These are phyloP conservation scores for Synergus gifuensis DNA, from an alignment of 2,888 invertebrate genomes.

Conservation along the genomic window DNA sequence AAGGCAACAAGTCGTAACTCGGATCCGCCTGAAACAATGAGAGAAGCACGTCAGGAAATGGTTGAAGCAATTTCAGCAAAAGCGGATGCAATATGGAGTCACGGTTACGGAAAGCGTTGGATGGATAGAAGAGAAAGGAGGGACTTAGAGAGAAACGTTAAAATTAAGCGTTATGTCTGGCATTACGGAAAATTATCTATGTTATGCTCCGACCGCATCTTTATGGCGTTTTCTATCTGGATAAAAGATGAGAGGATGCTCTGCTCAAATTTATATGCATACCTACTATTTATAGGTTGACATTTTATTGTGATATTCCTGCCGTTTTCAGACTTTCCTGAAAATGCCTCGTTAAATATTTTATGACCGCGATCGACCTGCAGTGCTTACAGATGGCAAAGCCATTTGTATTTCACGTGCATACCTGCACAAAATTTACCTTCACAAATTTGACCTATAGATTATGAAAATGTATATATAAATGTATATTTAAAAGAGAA, in stretches of 20 bases:
- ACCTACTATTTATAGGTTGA: conserved; percentile 55
- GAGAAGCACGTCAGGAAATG: conserved; percentile 48
- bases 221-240: conserved; percentile 54
- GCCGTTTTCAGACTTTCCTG: conserved; percentile 70
- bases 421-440: neutral
- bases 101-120: conserved; percentile 23
- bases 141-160: conserved; percentile 51
- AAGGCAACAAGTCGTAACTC: conserved; percentile 48
- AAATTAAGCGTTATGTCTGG: conserved; percentile 64
- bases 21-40: conserved; percentile 59
- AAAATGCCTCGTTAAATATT: conserved; percentile 75
- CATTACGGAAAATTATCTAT: conserved; percentile 68
- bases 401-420: neutral
- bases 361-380: conserved; percentile 65
- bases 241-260: conserved; percentile 45
- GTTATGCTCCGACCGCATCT: conserved; percentile 57
- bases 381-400: conserved; percentile 20
- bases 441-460: neutral
- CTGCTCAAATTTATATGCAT: conserved; percentile 50
- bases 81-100: conserved; percentile 42
- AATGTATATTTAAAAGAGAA: neutral
- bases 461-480: conserved; percentile 4
- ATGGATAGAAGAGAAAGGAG: conserved; percentile 31
- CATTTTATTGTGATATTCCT: conserved; percentile 75
- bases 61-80: conserved; percentile 44